Conservation (phyloP, 2,113 vertebrate genomes). For the Myodes glareolus region DNA sequence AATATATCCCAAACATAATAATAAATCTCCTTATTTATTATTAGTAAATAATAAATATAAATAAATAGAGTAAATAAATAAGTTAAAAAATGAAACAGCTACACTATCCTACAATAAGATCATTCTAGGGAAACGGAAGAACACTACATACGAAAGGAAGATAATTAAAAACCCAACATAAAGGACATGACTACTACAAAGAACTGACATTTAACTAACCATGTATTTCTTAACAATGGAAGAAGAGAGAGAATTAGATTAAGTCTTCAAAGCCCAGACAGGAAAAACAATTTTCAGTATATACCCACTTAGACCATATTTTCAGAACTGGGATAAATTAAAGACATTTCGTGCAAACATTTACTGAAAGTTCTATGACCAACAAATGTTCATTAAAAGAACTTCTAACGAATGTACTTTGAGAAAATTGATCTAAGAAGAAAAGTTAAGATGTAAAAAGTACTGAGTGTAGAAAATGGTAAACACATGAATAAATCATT, state of each 20-base stretch:
- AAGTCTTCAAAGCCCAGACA: constrained; percentile 59
- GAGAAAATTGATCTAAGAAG: constrained; percentile 44
- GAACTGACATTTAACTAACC: constrained; percentile 28
- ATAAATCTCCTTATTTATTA: no score
- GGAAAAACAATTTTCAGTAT: constrained; percentile 41
- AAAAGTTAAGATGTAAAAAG: constrained; percentile 46
- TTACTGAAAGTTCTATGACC: constrained; percentile 49
- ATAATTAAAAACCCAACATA: constrained; percentile 11
- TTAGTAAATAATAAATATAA: no score
- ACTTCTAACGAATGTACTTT: constrained; percentile 46
- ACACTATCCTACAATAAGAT: background rate
- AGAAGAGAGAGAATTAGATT: constrained; percentile 42
- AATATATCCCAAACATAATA: background rate
- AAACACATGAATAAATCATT: constrained; percentile 30
- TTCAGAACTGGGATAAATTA: constrained; percentile 38
- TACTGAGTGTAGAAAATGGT: constrained; percentile 13
- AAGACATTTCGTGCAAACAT: constrained; percentile 55
- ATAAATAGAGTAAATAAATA: background rate
- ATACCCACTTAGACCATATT: constrained; percentile 41
- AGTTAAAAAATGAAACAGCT: background rate
- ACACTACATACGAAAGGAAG: background rate
- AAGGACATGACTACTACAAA: constrained; percentile 9
- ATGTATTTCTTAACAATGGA: constrained; percentile 37
- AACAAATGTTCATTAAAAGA: constrained; percentile 54
- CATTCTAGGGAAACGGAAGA: constrained; percentile 1